Base-by-base conservation (phyloP, 2,113 vertebrate genomes). In the Gallinago undulata region DNA sequence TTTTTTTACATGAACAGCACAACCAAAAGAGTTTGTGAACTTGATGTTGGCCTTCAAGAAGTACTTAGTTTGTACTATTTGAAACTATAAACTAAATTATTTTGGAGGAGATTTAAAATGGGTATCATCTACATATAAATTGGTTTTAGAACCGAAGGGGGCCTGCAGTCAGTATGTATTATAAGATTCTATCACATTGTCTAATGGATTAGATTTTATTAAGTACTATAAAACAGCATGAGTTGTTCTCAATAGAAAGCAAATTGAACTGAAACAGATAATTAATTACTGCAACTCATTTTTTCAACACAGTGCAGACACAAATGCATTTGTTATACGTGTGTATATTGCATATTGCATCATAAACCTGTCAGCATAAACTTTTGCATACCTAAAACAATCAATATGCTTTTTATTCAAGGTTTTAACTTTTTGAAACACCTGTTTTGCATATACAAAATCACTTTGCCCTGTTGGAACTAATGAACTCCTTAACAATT, bases 41-140 rank as follows among this genome's bases (percentile, higher is more conserved):
- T 47, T 87, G 48, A 66, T 93, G 14, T 43, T 84, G 63, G 74
- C 60, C 75, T 91, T 96, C 67, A 48, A 97, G 68, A 96, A 94
- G 67, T 94, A 82, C 92, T 98, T 94, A 95, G 93, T 96, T 94
- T 94, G 86, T 83, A 66, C 69, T 95, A 97, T 98, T 97, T 97
- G 75, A 98, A 98, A 98, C 96, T 98, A 96, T 85, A 96, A 97
- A 96, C 87, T 97, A 96, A 98, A 98, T 98, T 98, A 98, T 97
- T 97, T 97, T 96, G 91, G 86, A 97, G 73, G 75, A 98, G 94
- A 97, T 97, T 97, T 96, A 97, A 98, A 98, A 96, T 97, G 94
- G 87, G 78, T 97, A 96, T 98, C 97, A 99, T 99, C 98, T 98
- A 96, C 98, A 98, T 98, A 97, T 98, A 98, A 99, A 99, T 98